Percentiles rank a stretch among this genome's conserved stretches.
Evolutionary conservation across 2,113 vertebrate species (phyloP).

Genomic region (Microtus montanus): DNA sequence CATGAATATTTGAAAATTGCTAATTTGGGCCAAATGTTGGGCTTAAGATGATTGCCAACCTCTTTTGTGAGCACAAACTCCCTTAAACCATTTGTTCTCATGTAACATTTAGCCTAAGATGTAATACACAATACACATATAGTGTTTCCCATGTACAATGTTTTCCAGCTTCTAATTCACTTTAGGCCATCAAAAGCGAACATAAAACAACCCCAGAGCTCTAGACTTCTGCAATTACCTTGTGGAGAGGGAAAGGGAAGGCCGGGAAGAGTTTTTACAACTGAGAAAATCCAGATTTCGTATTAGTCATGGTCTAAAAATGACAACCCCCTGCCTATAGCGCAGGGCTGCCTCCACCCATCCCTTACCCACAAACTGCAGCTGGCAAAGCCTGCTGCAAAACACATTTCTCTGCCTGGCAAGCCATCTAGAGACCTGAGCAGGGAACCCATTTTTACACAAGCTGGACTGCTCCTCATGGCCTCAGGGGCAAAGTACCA

Average conservation of each 20-base stretch:
- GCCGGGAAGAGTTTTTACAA: slow-evolving; percentile 79
- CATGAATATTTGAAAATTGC: slow-evolving; percentile 78
- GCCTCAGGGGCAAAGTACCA: slow-evolving; percentile 44
- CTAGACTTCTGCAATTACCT: slow-evolving; percentile 74
- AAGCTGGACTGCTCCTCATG: slow-evolving; percentile 1
- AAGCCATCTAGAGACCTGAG: slow-evolving; percentile 33
- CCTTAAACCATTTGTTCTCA: slow-evolving; percentile 75
- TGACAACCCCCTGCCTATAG: slow-evolving; percentile 72
- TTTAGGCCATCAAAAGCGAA: slow-evolving; percentile 75
- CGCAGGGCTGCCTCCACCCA: slow-evolving; percentile 2
- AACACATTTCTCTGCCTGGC: slow-evolving; percentile 63
- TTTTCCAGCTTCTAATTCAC: slow-evolving; percentile 79
- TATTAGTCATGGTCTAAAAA: slow-evolving; percentile 80
- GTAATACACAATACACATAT: slow-evolving; percentile 67
- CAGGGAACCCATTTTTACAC: slow-evolving; percentile 31
- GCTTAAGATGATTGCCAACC: slow-evolving; percentile 69
- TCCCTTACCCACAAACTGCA: slow-evolving; percentile 43
- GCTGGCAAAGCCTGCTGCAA: slow-evolving; percentile 41
- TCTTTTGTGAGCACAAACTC: slow-evolving; percentile 71
- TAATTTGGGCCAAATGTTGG: slow-evolving; percentile 79
- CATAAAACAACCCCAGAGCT: slow-evolving; percentile 76
- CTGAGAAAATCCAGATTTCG: slow-evolving; percentile 79
- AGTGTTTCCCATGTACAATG: slow-evolving; percentile 74
- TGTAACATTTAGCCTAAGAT: slow-evolving; percentile 75
- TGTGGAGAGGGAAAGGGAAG: slow-evolving; percentile 69